Base-by-base conservation (phyloP, 2,113 vertebrate species). In the Castor canadensis region DNA sequence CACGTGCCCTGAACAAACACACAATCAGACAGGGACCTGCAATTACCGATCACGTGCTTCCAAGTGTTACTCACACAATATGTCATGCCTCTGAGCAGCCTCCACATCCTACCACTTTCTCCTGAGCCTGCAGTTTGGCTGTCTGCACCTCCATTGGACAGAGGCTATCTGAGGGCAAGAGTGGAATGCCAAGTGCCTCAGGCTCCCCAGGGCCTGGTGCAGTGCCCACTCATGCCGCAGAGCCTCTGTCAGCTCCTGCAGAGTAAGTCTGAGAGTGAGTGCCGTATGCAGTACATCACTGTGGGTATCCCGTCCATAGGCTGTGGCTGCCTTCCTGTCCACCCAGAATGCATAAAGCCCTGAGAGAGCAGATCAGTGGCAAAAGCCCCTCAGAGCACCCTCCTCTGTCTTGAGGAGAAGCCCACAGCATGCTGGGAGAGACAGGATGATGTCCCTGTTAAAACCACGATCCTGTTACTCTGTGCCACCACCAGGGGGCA, bases 401-500 rank as follows among this genome's bases (percentile, higher is more conserved):
- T 28, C 62, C 32, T 35, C 26, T 40, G 12, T 11, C 56, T 47
- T 35, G 69, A 67, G 28, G 24, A 35, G 56, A 87, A 56, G 75
- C 9, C 22, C 12, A 9, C 1, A 16, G 35, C 47, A 35, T 56
- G 7, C 38, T 28, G 28, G 7, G 11, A 6, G 4, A 82, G 12
- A n/a, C 3, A 16, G 8, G 17, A 38, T 13, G 19, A 10, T 8
- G 3, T 1, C 80, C 66, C 16, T 24, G 0, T 2, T n/a, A 52
- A 85, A 69, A 79, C n/a, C 19, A 0, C 0, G 30, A 11, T 6
- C 7, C 89, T 58, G 56, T 81, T 82, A 66, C 83, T 71, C 72
- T 8, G 6, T 86, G 9, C 11, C 6, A 40, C 96, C 97, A 95
- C 97, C 16, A 95, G 96, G 58, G 92, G 97, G 89, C 81, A 95